These are phyloP conservation scores for Helicolenus hilgendorfi DNA, from an alignment of 2,797 vertebrate species.

Conservation along the genomic window DNA sequence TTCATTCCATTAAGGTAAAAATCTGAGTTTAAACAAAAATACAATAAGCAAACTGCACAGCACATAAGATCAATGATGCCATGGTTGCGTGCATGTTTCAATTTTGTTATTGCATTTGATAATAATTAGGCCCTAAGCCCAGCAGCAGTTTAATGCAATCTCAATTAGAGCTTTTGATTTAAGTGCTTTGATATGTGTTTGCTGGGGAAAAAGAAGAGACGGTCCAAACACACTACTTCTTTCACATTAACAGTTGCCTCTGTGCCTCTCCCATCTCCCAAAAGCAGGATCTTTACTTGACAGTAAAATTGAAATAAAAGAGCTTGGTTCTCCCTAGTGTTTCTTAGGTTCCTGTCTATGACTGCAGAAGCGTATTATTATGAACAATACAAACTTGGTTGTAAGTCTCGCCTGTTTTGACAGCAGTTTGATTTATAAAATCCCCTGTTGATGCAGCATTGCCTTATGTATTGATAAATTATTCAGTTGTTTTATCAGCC, in stretches of 20 bases:
- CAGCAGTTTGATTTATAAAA: conserved; percentile 66
- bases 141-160: not conserved
- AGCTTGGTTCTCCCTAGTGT: conserved; percentile 44
- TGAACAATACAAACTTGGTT: conserved; percentile 56
- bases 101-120: not conserved
- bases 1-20: not conserved
- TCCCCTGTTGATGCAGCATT: conserved; percentile 43
- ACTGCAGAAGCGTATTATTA: conserved; percentile 45
- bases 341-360: conserved; percentile 47
- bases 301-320: conserved; percentile 57
- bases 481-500: conserved; percentile 59
- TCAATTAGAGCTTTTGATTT: conserved; percentile 1
- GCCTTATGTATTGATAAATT: conserved; percentile 61
- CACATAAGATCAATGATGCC: not conserved
- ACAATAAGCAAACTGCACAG: not conserved
- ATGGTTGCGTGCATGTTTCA: not conserved
- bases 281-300: conserved; percentile 49
- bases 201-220: not conserved
- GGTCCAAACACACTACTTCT: conserved; percentile 9
- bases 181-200: conserved; percentile 16
- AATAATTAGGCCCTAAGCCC: not conserved
- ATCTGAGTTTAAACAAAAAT: not conserved
- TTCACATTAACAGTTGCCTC: conserved; percentile 31
- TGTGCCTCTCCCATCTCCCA: conserved; percentile 12
- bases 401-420: conserved; percentile 69